Evolutionary conservation across 2,113 vertebrate species (phyloP).

Genomic region (Micromys minutus): DNA sequence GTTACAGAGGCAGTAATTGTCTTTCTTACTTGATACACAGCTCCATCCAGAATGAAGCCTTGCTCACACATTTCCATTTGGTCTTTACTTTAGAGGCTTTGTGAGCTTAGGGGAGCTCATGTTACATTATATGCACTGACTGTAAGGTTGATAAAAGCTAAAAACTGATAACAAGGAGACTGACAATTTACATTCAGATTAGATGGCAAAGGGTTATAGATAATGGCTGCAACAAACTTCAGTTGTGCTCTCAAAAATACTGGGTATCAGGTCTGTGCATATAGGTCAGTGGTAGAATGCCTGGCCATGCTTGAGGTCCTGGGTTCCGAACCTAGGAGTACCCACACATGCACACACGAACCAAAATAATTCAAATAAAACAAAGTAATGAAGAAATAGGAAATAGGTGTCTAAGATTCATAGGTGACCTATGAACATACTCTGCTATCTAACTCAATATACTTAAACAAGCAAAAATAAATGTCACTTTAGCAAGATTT

Average conservation of each 20-base stretch:
- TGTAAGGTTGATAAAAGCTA: neutral
- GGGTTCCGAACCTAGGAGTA: neutral
- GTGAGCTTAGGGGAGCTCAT: neutral
- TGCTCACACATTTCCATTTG: neutral
- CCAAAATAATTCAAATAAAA: neutral
- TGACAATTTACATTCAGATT: slow-evolving; percentile 4
- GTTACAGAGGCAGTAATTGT: slow-evolving; percentile 27
- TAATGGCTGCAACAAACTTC: neutral
- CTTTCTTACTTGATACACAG: neutral
- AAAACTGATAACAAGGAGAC: neutral
- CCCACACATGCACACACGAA: neutral
- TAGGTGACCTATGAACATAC: neutral
- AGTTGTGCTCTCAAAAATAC: slow-evolving; percentile 34
- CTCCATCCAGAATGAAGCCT: neutral
- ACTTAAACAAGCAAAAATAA: slow-evolving; percentile 40
- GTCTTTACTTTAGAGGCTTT: neutral
- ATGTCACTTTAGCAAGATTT: neutral
- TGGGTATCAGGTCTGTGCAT: neutral
- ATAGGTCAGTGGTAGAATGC: neutral
- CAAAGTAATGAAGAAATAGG: neutral
- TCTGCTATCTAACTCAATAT: neutral
- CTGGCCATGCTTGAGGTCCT: neutral
- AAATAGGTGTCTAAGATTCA: neutral
- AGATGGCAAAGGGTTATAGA: neutral
- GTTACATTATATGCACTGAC: neutral